A percentile compares a stretch with the other conserved stretches of the same genome.
Conservation (phyloP, 2,888 invertebrate genomes). For the Caenorhabditis afra region DNA sequence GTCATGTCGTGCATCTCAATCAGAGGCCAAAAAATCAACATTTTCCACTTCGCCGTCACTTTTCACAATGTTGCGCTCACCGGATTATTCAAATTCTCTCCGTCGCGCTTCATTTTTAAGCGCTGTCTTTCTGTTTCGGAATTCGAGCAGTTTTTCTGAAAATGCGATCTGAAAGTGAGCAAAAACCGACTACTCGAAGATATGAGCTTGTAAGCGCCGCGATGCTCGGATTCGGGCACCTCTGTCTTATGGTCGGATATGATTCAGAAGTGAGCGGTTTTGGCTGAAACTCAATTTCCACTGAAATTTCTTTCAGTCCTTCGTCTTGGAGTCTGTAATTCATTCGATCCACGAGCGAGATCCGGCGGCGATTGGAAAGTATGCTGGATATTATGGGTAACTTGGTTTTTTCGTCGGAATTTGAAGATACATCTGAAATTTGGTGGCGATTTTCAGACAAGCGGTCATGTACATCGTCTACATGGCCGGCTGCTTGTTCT, state of each 20-base stretch:
- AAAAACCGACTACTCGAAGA: constrained; percentile 23
- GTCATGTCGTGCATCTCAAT: no score
- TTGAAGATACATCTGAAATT: not conserved
- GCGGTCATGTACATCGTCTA: constrained; percentile 57
- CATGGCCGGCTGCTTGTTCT: constrained; percentile 59
- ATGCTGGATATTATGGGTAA: constrained; percentile 69
- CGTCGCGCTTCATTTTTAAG: no score
- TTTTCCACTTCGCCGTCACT: no score
- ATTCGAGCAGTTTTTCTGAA: no score
- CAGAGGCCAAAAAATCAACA: no score
- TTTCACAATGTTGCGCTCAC: no score
- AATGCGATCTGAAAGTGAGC: no score
- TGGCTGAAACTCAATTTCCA: not conserved
- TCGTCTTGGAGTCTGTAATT: constrained; percentile 66
- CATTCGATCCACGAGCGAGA: constrained; percentile 66
- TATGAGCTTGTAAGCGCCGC: constrained; percentile 62
- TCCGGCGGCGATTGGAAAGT: constrained; percentile 48
- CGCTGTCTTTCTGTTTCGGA: no score
- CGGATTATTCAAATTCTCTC: no score
- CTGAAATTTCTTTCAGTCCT: constrained; percentile 46
- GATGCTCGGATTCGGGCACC: constrained; percentile 67
- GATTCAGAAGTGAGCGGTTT: constrained; percentile 38
- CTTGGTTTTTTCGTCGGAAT: not conserved
- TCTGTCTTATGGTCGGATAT: constrained; percentile 68
- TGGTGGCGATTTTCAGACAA: constrained; percentile 63